These are phyloP conservation scores for Ameiurus melas DNA, from an alignment of 2,113 vertebrate genomes.

Conservation along the genomic window DNA sequence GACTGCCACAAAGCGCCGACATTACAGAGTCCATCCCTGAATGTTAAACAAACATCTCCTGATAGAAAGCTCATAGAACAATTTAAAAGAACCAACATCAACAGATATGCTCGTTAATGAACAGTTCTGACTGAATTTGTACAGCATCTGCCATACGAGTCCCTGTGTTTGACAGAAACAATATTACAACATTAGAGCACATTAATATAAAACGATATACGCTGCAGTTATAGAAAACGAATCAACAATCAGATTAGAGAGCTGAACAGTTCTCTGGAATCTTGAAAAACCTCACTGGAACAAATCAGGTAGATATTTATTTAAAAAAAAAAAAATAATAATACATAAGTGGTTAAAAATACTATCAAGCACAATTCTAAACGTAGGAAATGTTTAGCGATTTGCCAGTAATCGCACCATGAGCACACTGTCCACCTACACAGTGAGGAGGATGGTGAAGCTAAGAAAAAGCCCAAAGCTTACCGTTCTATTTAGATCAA, in stretches of 20 bases:
- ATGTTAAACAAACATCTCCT: too few relatives aligned
- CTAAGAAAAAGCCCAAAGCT: not conserved
- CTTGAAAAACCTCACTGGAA: not conserved
- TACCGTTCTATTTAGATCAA: not conserved
- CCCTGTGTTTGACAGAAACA: not conserved
- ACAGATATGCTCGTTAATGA: not conserved
- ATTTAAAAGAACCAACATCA: not conserved
- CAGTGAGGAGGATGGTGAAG: too few relatives aligned
- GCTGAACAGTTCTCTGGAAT: too few relatives aligned
- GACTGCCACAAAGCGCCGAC: not conserved
- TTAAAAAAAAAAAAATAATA: too few relatives aligned
- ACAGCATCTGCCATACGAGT: not conserved
- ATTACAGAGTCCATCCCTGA: not conserved
- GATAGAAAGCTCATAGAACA: not conserved
- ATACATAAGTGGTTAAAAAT: not conserved
- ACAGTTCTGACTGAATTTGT: not conserved
- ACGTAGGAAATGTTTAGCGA: not conserved
- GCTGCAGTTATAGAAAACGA: not conserved
- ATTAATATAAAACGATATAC: not conserved
- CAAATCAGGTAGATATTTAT: not conserved
- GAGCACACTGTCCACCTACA: not conserved
- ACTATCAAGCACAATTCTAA: not conserved
- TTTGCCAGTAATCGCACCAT: not conserved
- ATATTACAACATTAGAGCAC: not conserved
- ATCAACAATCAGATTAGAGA: not conserved